These are phyloP conservation scores for Drosophila orena DNA, from an alignment of 1,140 invertebrate species.

Conservation along the genomic window DNA sequence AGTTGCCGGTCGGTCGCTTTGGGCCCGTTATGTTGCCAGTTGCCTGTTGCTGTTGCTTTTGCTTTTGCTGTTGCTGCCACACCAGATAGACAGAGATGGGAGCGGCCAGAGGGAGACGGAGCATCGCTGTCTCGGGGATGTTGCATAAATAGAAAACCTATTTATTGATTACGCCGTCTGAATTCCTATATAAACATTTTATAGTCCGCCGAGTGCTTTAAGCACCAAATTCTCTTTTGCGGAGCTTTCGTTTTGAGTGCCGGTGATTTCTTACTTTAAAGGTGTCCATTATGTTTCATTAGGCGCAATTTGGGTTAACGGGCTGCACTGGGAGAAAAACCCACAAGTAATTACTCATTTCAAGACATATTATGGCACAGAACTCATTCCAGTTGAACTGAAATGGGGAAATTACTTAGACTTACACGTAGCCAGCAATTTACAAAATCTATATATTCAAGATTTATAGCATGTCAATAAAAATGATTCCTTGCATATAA, in stretches of 20 bases:
- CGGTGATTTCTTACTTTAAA: conserved; percentile 9
- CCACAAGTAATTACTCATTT: no score
- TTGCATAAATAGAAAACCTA: conserved; percentile 81
- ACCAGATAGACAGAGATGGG: conserved; percentile 10
- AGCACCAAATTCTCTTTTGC: conserved; percentile 34
- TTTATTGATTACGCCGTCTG: conserved; percentile 77
- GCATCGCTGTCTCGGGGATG: conserved; percentile 43
- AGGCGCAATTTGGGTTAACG: neutral
- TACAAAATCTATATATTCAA: neutral
- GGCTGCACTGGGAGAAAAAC: no score
- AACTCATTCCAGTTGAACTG: no score
- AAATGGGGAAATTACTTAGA: no score
- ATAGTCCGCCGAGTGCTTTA: conserved; percentile 16
- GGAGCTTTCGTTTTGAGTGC: conserved; percentile 7
- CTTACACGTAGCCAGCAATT: no score
- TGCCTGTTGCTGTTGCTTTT: conserved; percentile 11
- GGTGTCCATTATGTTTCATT: conserved; percentile 17
- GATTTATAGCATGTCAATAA: neutral
- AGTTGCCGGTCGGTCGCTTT: conserved; percentile 55
- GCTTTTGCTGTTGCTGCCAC: conserved; percentile 25
- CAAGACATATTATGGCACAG: no score
- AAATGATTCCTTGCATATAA: no score
- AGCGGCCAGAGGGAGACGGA: neutral
- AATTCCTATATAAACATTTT: conserved; percentile 60
- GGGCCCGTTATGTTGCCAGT: conserved; percentile 69